Percentiles rank a stretch among this genome's conserved stretches.
Conservation (phyloP, 1,140 invertebrate genomes). For the Bombus consobrinus region DNA sequence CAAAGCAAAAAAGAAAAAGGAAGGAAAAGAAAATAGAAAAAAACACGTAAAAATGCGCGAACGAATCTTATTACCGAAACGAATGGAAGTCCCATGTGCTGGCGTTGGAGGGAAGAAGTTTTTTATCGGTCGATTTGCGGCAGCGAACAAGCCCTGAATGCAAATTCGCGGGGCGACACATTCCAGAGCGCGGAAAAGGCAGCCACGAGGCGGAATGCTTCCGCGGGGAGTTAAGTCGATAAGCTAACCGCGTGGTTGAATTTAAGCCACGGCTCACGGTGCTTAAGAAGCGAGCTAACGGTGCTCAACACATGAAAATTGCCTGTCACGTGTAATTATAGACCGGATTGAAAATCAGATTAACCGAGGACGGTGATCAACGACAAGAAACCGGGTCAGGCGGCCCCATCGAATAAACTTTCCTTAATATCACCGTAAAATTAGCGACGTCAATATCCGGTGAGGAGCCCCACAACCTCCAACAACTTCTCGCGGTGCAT, state of each 20-base stretch:
- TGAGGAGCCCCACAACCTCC: not conserved
- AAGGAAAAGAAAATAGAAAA: no score
- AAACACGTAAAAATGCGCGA: no score
- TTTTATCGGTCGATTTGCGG: not conserved
- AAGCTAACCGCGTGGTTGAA: slow-evolving; percentile 46
- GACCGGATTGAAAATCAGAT: slow-evolving; percentile 34
- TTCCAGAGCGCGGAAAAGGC: not conserved
- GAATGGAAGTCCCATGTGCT: no score
- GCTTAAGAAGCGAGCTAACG: slow-evolving; percentile 12
- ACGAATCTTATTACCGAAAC: no score
- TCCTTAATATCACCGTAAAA: slow-evolving; percentile 31
- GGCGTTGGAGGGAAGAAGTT: not conserved
- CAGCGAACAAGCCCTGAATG: not conserved
- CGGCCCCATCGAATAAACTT: slow-evolving; percentile 30
- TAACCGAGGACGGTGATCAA: slow-evolving; percentile 24
- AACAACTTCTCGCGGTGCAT: not conserved
- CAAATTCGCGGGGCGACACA: slow-evolving; percentile 1
- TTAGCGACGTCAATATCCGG: slow-evolving; percentile 13
- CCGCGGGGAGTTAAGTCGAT: slow-evolving; percentile 34
- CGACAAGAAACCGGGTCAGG: slow-evolving; percentile 44
- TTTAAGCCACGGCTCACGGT: slow-evolving; percentile 39
- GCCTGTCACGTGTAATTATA: slow-evolving; percentile 50
- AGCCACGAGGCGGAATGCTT: not conserved
- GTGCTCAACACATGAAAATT: slow-evolving; percentile 45
- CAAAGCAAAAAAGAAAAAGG: no score